Evolutionary conservation across 2,888 invertebrate species (phyloP).

Genomic region (Chalcosyrphus nemorum): DNA sequence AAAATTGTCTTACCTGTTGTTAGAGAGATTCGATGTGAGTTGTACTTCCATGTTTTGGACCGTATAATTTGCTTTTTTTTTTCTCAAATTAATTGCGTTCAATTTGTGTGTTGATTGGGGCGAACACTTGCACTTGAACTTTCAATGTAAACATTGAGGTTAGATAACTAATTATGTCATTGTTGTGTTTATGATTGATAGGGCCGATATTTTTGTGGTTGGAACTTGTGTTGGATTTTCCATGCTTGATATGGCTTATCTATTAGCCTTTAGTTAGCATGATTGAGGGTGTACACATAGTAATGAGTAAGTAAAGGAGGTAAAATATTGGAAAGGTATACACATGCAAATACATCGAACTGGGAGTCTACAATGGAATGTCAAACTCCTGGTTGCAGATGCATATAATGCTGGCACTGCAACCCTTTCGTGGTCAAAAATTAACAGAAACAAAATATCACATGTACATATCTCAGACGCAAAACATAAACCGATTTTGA

Average conservation of each 20-base stretch:
- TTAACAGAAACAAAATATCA: no score
- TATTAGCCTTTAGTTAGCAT: background rate
- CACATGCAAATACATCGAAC: no score
- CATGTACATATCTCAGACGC: no score
- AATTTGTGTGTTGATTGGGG: slow-evolving; percentile 7
- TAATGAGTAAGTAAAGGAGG: no score
- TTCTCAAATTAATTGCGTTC: slow-evolving; percentile 10
- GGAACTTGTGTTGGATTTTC: background rate
- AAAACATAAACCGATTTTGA: no score
- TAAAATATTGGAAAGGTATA: no score
- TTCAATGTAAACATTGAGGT: slow-evolving; percentile 25
- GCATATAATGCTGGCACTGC: no score
- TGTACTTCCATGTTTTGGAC: background rate
- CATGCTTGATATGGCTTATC: background rate
- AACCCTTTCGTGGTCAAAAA: no score
- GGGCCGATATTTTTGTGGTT: background rate
- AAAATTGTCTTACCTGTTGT: background rate
- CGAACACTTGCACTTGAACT: slow-evolving; percentile 39
- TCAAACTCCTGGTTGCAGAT: no score
- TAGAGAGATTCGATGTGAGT: background rate
- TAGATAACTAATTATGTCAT: slow-evolving; percentile 41
- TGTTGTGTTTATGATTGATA: background rate
- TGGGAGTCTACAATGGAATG: no score
- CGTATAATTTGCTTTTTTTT: background rate
- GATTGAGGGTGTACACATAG: background rate